phyloP scores from a whole-genome alignment of 2,797 vertebrate genomes.

The Hippocampus kuda region DNA sequence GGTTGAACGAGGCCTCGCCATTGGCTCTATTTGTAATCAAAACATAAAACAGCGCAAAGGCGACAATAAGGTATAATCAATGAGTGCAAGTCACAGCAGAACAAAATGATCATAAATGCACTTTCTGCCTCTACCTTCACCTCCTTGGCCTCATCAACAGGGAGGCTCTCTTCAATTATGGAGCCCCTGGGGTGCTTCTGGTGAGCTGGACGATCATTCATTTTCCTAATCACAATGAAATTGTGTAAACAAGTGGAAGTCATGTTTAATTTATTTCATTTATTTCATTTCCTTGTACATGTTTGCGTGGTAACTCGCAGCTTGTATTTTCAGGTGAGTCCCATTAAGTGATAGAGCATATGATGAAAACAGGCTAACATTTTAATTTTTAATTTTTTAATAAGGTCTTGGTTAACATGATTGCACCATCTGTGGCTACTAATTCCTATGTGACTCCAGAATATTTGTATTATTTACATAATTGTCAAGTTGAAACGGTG shows the following conservation, averaged over 20 bases:
- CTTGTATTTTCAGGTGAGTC: background rate
- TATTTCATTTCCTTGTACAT: background rate
- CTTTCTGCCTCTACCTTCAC: conserved; percentile 1
- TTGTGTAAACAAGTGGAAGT: conserved; percentile 1
- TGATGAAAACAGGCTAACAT: background rate
- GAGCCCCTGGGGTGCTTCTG: background rate
- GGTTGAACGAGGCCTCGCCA: background rate
- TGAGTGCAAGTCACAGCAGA: background rate
- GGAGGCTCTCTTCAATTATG: background rate
- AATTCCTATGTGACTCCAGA: background rate
- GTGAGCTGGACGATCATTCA: background rate
- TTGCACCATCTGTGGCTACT: background rate
- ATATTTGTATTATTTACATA: background rate
- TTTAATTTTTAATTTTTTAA: background rate
- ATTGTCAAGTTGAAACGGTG: background rate
- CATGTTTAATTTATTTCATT: conserved; percentile 1
- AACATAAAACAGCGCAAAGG: background rate
- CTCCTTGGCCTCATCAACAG: background rate
- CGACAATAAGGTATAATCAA: background rate
- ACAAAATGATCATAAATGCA: conserved; percentile 3
- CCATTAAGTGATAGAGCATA: background rate
- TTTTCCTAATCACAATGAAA: conserved; percentile 2
- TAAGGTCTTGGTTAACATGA: background rate
- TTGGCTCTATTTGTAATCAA: background rate
- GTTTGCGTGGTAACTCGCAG: background rate